These are phyloP conservation scores for Drosophila ambigua DNA, from an alignment of 1,140 invertebrate genomes.

Conservation along the genomic window DNA sequence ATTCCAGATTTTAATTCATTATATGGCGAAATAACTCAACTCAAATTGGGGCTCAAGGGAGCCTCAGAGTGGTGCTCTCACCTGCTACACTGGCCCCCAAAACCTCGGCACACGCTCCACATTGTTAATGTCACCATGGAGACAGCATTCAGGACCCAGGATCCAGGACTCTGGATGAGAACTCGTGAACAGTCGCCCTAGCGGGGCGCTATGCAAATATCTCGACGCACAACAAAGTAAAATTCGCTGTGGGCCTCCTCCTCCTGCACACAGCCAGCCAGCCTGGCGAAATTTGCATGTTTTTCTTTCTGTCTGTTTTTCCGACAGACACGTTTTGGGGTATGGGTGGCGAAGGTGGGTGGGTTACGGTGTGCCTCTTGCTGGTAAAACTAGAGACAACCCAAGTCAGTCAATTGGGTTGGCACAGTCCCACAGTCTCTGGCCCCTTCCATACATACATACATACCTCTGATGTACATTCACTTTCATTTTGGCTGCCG, in stretches of 20 bases:
- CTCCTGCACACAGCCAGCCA: background rate
- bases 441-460: conserved; percentile 10
- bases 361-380: conserved; percentile 14
- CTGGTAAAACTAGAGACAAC: conserved; percentile 45
- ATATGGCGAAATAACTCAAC: conserved; percentile 67
- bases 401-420: conserved; percentile 72
- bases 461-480: conserved; percentile 43
- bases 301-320: conserved; percentile 58
- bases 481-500: conserved; percentile 72
- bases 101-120: conserved; percentile 33
- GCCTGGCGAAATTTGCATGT: conserved; percentile 67
- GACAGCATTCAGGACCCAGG: conserved; percentile 36
- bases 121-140: conserved; percentile 77
- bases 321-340: conserved; percentile 26
- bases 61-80: too few relatives aligned
- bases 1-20: conserved; percentile 78
- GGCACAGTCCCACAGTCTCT: conserved; percentile 32
- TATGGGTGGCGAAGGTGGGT: background rate
- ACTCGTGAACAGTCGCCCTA: conserved; percentile 36
- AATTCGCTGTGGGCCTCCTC: conserved; percentile 51
- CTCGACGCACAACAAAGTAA: conserved; percentile 68
- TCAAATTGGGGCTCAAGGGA: conserved; percentile 16
- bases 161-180: conserved; percentile 35
- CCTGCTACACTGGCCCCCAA: conserved; percentile 2
- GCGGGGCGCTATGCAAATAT: conserved; percentile 70